A percentile compares a stretch with the other conserved stretches of the same genome.
Evolutionary conservation across 2,113 vertebrate genomes (phyloP).

Genomic region (Cavia porcellus): DNA sequence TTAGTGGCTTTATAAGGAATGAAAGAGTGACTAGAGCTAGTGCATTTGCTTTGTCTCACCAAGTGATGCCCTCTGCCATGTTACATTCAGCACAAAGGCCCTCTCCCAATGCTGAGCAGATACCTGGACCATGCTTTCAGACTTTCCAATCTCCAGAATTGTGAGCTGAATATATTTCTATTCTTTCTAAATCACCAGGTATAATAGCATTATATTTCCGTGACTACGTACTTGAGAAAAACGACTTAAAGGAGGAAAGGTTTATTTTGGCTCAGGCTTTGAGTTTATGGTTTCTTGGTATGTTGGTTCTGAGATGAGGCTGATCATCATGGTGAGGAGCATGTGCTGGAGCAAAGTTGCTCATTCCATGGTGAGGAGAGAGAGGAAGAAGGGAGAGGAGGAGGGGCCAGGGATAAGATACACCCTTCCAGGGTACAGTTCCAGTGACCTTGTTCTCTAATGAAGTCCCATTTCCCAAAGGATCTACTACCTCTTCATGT

Average conservation of each 20-base stretch:
- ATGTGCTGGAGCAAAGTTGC: background rate
- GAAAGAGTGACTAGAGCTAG: background rate
- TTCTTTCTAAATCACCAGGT: background rate
- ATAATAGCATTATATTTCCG: background rate
- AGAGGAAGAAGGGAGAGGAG: background rate
- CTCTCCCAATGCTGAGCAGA: background rate
- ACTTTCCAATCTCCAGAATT: background rate
- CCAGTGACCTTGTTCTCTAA: background rate
- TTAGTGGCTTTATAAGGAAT: background rate
- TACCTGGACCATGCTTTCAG: background rate
- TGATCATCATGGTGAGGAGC: background rate
- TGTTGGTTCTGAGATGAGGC: background rate
- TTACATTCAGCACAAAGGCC: background rate
- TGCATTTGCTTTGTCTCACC: background rate
- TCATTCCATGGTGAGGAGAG: background rate
- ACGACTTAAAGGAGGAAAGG: background rate
- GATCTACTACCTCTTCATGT: background rate
- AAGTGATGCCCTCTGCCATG: background rate
- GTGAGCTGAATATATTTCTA: background rate
- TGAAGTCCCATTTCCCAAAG: background rate
- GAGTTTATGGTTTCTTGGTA: background rate
- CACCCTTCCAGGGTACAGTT: background rate
- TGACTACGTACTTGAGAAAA: background rate
- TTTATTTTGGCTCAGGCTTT: background rate
- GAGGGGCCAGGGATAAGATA: background rate